These are phyloP conservation scores for Tenthredo livida DNA, from an alignment of 2,888 invertebrate species.

Conservation along the genomic window DNA sequence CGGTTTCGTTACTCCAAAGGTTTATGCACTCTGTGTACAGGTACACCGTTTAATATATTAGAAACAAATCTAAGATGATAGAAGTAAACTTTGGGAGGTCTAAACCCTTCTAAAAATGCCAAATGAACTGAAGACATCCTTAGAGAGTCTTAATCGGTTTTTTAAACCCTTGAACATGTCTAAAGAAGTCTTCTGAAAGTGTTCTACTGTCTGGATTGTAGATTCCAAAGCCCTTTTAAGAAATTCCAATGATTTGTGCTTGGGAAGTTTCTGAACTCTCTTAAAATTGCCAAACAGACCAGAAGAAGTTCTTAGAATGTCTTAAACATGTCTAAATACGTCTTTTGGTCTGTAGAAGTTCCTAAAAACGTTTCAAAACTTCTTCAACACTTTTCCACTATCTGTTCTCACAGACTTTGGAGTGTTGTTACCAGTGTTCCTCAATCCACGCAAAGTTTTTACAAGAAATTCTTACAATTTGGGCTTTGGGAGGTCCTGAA, in stretches of 20 bases:
- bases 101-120: background rate
- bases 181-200: background rate
- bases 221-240: background rate
- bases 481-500: background rate
- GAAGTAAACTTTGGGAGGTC: background rate
- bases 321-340: background rate
- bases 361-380: background rate
- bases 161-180: background rate
- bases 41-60: background rate
- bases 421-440: background rate
- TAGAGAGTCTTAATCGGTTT: background rate
- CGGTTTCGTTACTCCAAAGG: background rate
- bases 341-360: no score
- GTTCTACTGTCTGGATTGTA: background rate
- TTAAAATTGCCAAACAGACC: background rate
- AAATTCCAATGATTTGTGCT: background rate
- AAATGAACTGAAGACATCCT: background rate
- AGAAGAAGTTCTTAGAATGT: background rate
- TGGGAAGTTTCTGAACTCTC: background rate
- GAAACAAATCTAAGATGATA: background rate
- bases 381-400: background rate
- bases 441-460: background rate
- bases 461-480: background rate
- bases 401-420: background rate
- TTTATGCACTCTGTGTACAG: background rate